Base-by-base conservation (phyloP, 2,797 vertebrate genomes). In the Lindbergichthys nudifrons region DNA sequence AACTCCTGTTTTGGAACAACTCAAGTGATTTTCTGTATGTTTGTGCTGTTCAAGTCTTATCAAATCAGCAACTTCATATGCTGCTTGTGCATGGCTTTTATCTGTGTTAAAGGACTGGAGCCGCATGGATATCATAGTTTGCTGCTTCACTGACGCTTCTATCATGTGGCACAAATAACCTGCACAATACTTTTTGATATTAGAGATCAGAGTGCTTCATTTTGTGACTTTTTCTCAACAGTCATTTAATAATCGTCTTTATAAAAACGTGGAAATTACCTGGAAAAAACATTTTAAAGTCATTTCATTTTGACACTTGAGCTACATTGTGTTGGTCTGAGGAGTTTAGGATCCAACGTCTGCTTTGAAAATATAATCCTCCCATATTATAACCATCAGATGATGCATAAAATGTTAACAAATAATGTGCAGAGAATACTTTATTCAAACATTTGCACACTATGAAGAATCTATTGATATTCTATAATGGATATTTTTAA, bases 401-500 rank as follows among this genome's bases (percentile, higher is more conserved):
- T 57, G 48, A 47, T 70, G 30, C 45, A 74, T 73, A 54, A 61
- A 57, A 69, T 57, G 18, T 71, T 68, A 63, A 74, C 52, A 65
- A 46, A 72, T 66, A 75, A 76, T 65, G 16, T 75, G 52, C 67
- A 86, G 65, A 77, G 15, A 47, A 72, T 66, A 77, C 15, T 73
- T 73, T 58, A 57, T 62, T 75, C 42, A 75, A 64, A 56, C 80
- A 79, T 73, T 70, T 90, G 80, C 70, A 87, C 63, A 77, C 12
- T 41, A 19, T 65, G 10, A 84, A 65, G 23, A 67, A 74, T 72
- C 30, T 41, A 60, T 15, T 78, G 23, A 77, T 60, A 59, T 74
- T 62, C 23, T 76, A 14, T 65, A 60, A 80, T 60, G 57, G 36
- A 75, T 84, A 65, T 85, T 84, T 89, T 87, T 82, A 70, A 85